Evolutionary conservation across 2,113 vertebrate genomes (phyloP).

Genomic region (Castor canadensis): DNA sequence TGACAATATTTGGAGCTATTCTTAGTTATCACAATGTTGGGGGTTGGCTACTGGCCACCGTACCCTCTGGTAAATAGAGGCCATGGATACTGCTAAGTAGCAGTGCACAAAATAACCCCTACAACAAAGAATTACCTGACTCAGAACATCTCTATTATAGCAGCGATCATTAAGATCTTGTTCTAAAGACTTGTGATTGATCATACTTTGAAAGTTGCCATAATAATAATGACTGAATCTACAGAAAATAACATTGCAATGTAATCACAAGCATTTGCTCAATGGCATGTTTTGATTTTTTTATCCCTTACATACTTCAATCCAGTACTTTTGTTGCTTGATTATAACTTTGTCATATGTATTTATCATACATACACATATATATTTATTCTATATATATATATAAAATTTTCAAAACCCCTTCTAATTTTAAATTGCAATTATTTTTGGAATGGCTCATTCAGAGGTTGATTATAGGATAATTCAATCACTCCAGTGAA

Average conservation of each 20-base stretch:
- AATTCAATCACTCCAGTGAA: constrained; percentile 46
- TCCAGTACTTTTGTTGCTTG: not conserved
- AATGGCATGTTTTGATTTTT: constrained; percentile 13
- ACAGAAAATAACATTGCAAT: not conserved
- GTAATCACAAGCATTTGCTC: not conserved
- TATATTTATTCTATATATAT: no score
- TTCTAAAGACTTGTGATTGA: not conserved
- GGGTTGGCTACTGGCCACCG: not conserved
- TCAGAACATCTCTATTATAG: not conserved
- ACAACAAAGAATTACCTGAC: not conserved
- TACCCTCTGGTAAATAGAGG: not conserved
- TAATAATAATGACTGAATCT: constrained; percentile 38
- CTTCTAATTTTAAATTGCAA: not conserved
- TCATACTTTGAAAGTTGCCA: not conserved
- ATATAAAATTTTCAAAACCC: constrained; percentile 17
- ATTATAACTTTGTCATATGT: constrained; percentile 8
- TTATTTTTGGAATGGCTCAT: constrained; percentile 36
- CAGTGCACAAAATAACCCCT: not conserved
- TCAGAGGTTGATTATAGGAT: constrained; percentile 22
- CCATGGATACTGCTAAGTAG: not conserved
- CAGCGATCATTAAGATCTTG: not conserved
- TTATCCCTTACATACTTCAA: not conserved
- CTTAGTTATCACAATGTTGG: not conserved
- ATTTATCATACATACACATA: no score
- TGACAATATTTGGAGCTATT: not conserved